A percentile compares a stretch with the other conserved stretches of the same genome.
Evolutionary conservation across 2,113 vertebrate species (phyloP).

Genomic region (Coturnix japonica): DNA sequence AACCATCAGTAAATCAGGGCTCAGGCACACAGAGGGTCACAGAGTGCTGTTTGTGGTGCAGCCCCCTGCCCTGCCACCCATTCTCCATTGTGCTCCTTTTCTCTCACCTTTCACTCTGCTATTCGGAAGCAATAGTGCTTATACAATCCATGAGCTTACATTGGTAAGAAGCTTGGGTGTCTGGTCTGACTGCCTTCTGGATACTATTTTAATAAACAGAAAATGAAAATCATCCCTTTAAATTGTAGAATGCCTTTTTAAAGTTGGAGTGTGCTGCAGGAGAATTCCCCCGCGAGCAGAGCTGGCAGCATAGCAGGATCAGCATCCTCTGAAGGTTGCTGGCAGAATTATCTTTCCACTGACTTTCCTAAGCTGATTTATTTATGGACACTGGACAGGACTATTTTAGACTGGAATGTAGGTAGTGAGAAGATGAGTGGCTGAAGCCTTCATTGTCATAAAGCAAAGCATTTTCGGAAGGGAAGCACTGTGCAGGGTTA

Average conservation of each 20-base stretch:
- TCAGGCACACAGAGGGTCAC: not conserved
- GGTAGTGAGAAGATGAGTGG: constrained; percentile 37
- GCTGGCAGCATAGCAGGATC: not conserved
- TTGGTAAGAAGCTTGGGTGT: not conserved
- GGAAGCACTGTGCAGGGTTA: not conserved
- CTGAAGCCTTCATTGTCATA: not conserved
- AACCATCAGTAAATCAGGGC: not conserved
- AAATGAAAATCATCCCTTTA: constrained; percentile 33
- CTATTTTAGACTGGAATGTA: constrained; percentile 19
- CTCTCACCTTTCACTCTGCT: not conserved
- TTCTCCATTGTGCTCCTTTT: not conserved
- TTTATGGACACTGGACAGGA: constrained; percentile 45
- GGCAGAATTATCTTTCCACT: constrained; percentile 49
- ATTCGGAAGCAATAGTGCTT: not conserved
- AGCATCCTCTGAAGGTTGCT: constrained; percentile 8
- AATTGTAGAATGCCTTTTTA: not conserved
- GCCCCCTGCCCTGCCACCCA: not conserved
- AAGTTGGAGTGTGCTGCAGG: not conserved
- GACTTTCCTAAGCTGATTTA: constrained; percentile 64
- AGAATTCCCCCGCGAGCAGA: not conserved
- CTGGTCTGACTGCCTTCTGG: not conserved
- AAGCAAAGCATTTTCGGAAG: constrained; percentile 40
- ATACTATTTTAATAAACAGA: constrained; percentile 37
- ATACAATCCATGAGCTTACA: not conserved
- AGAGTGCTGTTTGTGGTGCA: not conserved